Base-by-base conservation (phyloP, 2,797 vertebrate species). In the Lutra lutra region DNA sequence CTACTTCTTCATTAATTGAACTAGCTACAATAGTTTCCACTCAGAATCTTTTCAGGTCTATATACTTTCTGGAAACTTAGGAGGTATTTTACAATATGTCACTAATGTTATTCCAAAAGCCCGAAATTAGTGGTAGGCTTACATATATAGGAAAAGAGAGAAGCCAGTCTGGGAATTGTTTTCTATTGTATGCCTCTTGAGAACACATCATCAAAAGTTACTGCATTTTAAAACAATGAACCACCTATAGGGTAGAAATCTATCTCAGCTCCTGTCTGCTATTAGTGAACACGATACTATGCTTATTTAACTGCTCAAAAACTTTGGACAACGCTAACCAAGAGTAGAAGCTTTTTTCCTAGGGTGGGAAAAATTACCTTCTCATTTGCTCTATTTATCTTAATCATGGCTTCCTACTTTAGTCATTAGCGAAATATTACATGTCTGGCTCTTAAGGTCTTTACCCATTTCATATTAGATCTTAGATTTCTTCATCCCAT, bases 401-500 rank as follows among this genome's bases (percentile, higher is more conserved):
- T 87, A 82, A 78, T 77, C 21, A 54, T 35, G 40, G 60, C 43
- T 92, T 84, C 80, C 12, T 35, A 62, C 13, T 85, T 91, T 79
- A 83, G 27, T 85, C 40, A 89, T 86, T 96, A 48, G 23, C 62
- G 86, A 93, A 64, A 86, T 77, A 56, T 70, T 79, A 23, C 29
- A 15, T 56, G 54, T 18, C 27, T 92, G 62, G 60, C 7, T 73
- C 84, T 85, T 64, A 27, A 58, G 70, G 70, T 96, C 94, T 66
- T 87, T 80, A 73, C 77, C 78, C 60, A 90, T 91, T 97, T 93
- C 58, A 32, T 66, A 84, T 94, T 94, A 89, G 70, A 92, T 46
- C 60, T 89, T 88, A 78, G 87, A 94, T 97, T 97, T 97, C 84
- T 96, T 95, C 64, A 93, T 86, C 78, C 80, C 48, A 23, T 86